Evolutionary conservation across 2,113 vertebrate genomes (phyloP), one percentile per base, ranked within the genome.

Genomic region (Sylvilagus bachmani): DNA sequence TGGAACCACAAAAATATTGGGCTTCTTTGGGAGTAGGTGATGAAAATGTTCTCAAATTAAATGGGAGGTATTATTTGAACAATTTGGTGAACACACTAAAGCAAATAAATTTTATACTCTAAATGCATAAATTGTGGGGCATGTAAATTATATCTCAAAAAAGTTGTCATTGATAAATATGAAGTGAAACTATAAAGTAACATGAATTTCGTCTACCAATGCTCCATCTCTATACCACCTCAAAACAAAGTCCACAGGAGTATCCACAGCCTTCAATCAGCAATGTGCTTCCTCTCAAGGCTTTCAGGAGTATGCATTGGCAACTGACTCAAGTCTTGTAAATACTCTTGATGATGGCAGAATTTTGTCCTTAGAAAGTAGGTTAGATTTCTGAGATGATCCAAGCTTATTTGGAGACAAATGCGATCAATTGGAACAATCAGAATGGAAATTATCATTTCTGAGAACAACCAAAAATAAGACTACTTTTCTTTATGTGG

Each of bases 41-140:
- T 61, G 5, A 73, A 90, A 86, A 78, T 61, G 31, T 36, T 94
- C 36, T 95, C 74, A 77, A 95, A 90, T 90, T 84, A 96, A 25
- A 73, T 5, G 33, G 12, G 44, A 25, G 29, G 12, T 88, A 11
- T 53, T 67, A 5, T 5, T 74, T 93, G 10, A 3, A 81, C 10
- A 80, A 91, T 24, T 95, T 49, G 71, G 22, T 53, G 24, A 83
- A 61, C n/a, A 67, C 25, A 80, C 36, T 49, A 83, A 90, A 94
- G 81, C 29, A 66, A 82, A 61, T 38, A 1, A 69, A 67, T 55
- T 90, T 90, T 71, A 71, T 16, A 86, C 69, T 19, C 33, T 82
- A 86, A 16, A 58, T 73, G 29, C 6, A 14, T 75, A 21, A 84
- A 77, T 1, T 71, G 3, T 49, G 66, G 78, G 31, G 16, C 67